A percentile compares a stretch with the other conserved stretches of the same genome.
phyloP scores from a whole-genome alignment of 2,113 vertebrate species.

The Phrynocephalus versicolor region DNA sequence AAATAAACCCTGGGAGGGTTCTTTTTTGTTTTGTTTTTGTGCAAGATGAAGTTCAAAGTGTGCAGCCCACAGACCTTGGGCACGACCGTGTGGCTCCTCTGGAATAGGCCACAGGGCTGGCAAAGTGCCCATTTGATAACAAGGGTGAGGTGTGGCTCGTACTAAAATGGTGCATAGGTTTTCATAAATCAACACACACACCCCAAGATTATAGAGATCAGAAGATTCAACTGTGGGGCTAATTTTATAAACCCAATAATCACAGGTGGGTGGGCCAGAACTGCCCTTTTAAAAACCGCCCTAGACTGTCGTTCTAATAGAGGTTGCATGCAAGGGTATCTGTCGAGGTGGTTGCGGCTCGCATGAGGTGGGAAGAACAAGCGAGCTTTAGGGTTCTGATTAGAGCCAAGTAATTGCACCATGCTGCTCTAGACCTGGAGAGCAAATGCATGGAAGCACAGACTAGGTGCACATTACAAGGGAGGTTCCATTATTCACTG shows the following conservation, averaged over 20 bases:
- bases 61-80: constrained; percentile 80
- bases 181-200: constrained; percentile 73
- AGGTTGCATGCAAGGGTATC: constrained; percentile 67
- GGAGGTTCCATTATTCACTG: not conserved
- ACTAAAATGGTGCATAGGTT: constrained; percentile 81
- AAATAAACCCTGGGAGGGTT: constrained; percentile 72
- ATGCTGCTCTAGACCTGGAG: constrained; percentile 58
- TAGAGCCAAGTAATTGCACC: constrained; percentile 64
- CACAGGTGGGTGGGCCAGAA: constrained; percentile 58
- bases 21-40: too few relatives aligned
- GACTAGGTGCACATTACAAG: constrained; percentile 50
- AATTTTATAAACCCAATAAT: constrained; percentile 69
- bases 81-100: constrained; percentile 83
- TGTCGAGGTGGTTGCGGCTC: constrained; percentile 51
- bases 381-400: constrained; percentile 61
- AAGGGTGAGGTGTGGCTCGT: constrained; percentile 76
- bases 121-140: constrained; percentile 74
- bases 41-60: constrained; percentile 77
- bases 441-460: constrained; percentile 58
- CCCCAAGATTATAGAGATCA: constrained; percentile 66
- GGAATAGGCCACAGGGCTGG: constrained; percentile 82
- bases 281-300: constrained; percentile 41
- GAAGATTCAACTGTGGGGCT: constrained; percentile 65
- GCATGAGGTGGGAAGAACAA: constrained; percentile 10
- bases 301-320: constrained; percentile 62